These are phyloP conservation scores for Microtus ochrogaster DNA, from an alignment of 2,113 vertebrate genomes.

Conservation along the genomic window DNA sequence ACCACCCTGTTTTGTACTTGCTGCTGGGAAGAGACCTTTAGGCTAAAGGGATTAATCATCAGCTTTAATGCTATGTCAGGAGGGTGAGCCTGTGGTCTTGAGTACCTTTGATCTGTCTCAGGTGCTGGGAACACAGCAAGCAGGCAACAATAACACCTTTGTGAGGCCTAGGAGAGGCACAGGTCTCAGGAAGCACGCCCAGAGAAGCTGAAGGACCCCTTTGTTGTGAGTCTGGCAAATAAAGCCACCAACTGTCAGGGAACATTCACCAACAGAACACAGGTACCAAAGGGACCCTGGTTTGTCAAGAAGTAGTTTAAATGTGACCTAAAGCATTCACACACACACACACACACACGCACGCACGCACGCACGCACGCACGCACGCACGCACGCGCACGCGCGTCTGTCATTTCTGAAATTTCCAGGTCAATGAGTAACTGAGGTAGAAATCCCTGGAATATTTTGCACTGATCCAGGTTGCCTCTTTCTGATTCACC, in stretches of 20 bases:
- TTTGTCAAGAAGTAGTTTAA: conserved; percentile 81
- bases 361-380: neutral
- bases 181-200: conserved; percentile 79
- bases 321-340: conserved; percentile 74
- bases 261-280: conserved; percentile 86
- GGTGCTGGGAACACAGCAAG: conserved; percentile 84
- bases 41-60: conserved; percentile 87
- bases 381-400: too few species aligned
- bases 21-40: conserved; percentile 83
- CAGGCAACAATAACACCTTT: conserved; percentile 89
- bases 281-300: conserved; percentile 79
- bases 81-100: conserved; percentile 87
- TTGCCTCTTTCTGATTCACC: conserved; percentile 28
- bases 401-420: conserved; percentile 41
- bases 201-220: conserved; percentile 86
- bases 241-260: conserved; percentile 86
- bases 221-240: conserved; percentile 89
- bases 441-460: conserved; percentile 43
- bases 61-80: conserved; percentile 87
- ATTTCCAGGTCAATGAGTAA: conserved; percentile 45
- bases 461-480: conserved; percentile 35
- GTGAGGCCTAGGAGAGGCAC: conserved; percentile 85
- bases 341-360: too few species aligned
- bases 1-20: conserved; percentile 66
- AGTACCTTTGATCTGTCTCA: conserved; percentile 88